A percentile compares a stretch with the other conserved stretches of the same genome.
Conservation (phyloP, 2,888 invertebrate species). For the Aromia moschata region DNA sequence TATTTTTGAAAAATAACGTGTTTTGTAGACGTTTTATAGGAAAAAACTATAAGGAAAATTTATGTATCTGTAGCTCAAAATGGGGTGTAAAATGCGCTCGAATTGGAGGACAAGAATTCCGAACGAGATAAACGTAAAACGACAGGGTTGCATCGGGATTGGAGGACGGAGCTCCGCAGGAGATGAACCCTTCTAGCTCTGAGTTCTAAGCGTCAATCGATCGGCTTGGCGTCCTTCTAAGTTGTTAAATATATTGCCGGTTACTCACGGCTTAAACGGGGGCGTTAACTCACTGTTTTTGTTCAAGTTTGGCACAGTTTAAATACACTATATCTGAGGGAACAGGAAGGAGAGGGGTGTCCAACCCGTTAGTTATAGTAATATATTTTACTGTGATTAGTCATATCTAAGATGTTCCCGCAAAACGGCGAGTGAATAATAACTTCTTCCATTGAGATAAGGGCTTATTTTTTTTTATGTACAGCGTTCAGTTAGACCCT, state of each 20-base stretch:
- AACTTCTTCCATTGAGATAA: conserved; percentile 39
- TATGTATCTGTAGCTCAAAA: no score
- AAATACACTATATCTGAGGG: conserved; percentile 47
- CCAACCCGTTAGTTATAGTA: conserved; percentile 34
- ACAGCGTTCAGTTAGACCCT: conserved; percentile 50
- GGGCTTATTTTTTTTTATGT: conserved; percentile 49
- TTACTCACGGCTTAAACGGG: conserved; percentile 15
- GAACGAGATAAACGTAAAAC: no score
- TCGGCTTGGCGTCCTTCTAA: background rate
- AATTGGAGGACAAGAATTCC: no score
- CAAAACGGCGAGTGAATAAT: conserved; percentile 34
- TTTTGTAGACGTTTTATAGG: no score
- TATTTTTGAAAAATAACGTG: no score
- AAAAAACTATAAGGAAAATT: no score
- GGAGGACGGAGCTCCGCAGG: no score
- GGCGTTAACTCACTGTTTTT: conserved; percentile 40
- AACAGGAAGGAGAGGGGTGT: conserved; percentile 35
- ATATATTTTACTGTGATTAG: conserved; percentile 54
- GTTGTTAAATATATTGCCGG: background rate
- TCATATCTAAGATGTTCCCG: conserved; percentile 50
- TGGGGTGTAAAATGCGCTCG: no score
- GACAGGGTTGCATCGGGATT: no score
- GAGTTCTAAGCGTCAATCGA: no score
- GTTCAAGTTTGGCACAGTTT: conserved; percentile 54
- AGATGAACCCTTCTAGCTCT: no score